phyloP scores from a whole-genome alignment of 2,888 invertebrate species.

The Trichopria drosophilae region DNA sequence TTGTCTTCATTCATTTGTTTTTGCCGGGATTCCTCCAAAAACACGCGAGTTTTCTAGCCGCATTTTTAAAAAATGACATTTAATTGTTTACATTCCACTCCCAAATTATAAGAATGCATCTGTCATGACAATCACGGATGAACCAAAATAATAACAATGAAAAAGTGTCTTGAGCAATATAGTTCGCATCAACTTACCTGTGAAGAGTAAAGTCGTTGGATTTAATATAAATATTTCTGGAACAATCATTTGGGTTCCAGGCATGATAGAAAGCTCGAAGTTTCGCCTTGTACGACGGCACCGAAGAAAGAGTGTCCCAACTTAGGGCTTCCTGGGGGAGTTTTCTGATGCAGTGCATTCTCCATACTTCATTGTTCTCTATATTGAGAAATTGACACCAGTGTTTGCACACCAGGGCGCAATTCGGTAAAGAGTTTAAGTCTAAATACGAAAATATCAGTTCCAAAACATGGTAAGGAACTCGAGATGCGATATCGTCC shows the following conservation, averaged over 20 bases:
- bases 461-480: slow-evolving; percentile 80
- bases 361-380: slow-evolving; percentile 95
- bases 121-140: too few relatives aligned
- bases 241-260: slow-evolving; percentile 97
- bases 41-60: too few relatives aligned
- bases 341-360: slow-evolving; percentile 82
- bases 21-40: too few relatives aligned
- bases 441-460: slow-evolving; percentile 89
- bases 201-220: slow-evolving; percentile 96
- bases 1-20: too few relatives aligned
- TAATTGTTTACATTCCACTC: too few relatives aligned
- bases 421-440: slow-evolving; percentile 82
- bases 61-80: too few relatives aligned
- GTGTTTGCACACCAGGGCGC: slow-evolving; percentile 88
- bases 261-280: slow-evolving; percentile 90
- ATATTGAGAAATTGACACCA: slow-evolving; percentile 87
- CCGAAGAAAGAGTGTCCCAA: slow-evolving; percentile 86
- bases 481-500: slow-evolving; percentile 67
- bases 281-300: slow-evolving; percentile 90
- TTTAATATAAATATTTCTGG: slow-evolving; percentile 94
- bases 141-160: neutral
- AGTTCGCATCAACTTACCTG: slow-evolving; percentile 63
- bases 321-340: slow-evolving; percentile 86
- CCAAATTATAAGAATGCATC: too few relatives aligned
- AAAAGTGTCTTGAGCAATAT: too few relatives aligned